phyloP scores from a whole-genome alignment of 2,797 vertebrate species.

The Podarcis siculus region DNA sequence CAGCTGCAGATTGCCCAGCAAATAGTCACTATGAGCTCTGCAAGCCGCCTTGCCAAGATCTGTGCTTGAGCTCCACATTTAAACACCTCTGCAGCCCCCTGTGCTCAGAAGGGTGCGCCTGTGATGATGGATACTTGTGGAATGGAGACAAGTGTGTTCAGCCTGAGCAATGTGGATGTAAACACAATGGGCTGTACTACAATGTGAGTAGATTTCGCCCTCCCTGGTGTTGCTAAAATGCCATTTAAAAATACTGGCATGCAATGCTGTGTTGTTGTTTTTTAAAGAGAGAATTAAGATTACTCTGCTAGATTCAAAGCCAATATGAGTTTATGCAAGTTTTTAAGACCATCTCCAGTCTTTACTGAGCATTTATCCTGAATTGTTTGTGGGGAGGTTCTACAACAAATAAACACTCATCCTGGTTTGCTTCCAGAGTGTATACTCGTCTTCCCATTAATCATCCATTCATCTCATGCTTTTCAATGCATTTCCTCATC shows the following conservation, averaged over 20 bases:
- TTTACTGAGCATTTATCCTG: too few species aligned
- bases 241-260: not conserved
- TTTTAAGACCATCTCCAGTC: too few species aligned
- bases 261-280: too few species aligned
- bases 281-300: not conserved
- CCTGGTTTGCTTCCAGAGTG: too few species aligned
- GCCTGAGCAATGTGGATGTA: slow-evolving; percentile 47
- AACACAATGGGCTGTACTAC: slow-evolving; percentile 43
- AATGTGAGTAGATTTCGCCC: slow-evolving; percentile 33
- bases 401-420: too few species aligned
- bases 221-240: not conserved
- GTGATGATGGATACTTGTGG: slow-evolving; percentile 35
- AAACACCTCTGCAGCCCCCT: not conserved
- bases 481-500: too few species aligned
- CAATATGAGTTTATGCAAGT: too few species aligned
- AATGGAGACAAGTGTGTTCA: slow-evolving; percentile 40
- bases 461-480: too few species aligned
- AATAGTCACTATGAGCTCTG: slow-evolving; percentile 59
- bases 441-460: too few species aligned
- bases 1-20: slow-evolving; percentile 35
- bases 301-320: not conserved
- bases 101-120: slow-evolving; percentile 60
- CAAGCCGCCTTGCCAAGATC: slow-evolving; percentile 18
- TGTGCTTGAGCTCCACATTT: slow-evolving; percentile 32
- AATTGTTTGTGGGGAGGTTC: too few species aligned